phyloP scores from a whole-genome alignment of 2,888 invertebrate species.

The Lobophora halterata region DNA sequence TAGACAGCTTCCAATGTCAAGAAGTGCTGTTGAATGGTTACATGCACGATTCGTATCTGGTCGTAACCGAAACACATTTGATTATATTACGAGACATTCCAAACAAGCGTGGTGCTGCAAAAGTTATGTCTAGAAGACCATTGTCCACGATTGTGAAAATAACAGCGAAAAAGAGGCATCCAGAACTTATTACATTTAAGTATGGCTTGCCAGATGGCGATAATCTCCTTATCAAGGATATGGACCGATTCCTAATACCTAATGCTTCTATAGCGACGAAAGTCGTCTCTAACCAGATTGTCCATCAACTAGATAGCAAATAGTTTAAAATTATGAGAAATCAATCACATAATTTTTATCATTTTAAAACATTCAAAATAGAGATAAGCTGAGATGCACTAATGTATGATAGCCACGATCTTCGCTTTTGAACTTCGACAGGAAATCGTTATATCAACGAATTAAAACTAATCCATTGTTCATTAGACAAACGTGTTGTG shows the following conservation, averaged over 20 bases:
- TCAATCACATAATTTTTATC: not conserved
- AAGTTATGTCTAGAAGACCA: slow-evolving; percentile 92
- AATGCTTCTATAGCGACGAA: slow-evolving; percentile 95
- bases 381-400: too few relatives aligned
- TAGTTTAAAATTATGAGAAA: slow-evolving; percentile 13
- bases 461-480: too few relatives aligned
- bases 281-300: slow-evolving; percentile 93
- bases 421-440: too few relatives aligned
- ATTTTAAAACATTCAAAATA: slow-evolving; percentile 1
- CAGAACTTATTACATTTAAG: slow-evolving; percentile 98
- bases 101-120: slow-evolving; percentile 88
- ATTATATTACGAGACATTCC: slow-evolving; percentile 91
- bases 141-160: slow-evolving; percentile 97
- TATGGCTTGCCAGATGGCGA: slow-evolving; percentile 94
- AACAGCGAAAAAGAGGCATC: slow-evolving; percentile 96
- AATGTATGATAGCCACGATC: too few relatives aligned
- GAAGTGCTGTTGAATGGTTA: slow-evolving; percentile 94
- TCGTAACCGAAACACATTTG: slow-evolving; percentile 92
- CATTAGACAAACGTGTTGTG: too few relatives aligned
- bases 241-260: slow-evolving; percentile 95
- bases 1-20: slow-evolving; percentile 94
- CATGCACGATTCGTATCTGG: slow-evolving; percentile 92
- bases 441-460: too few relatives aligned
- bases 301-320: slow-evolving; percentile 69
- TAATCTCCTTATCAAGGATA: slow-evolving; percentile 89